phyloP scores from a whole-genome alignment of 1,140 invertebrate genomes.

The Octopus sinensis region DNA sequence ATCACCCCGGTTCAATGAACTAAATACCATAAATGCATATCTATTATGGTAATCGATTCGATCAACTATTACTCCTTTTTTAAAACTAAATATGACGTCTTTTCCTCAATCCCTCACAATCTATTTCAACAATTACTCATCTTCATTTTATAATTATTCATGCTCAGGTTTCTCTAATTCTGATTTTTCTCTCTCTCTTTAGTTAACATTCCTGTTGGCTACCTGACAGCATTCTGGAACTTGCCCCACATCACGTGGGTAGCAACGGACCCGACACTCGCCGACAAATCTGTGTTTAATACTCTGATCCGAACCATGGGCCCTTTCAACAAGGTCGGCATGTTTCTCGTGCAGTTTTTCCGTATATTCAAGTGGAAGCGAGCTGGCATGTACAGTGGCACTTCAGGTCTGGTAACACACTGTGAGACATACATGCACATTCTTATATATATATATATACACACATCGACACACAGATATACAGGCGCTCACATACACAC shows the following conservation, averaged over 20 bases:
- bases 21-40: neutral
- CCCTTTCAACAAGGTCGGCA: constrained; percentile 39
- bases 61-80: too few species aligned
- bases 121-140: neutral
- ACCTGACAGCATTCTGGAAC: constrained; percentile 37
- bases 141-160: neutral
- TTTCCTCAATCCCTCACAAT: neutral
- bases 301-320: constrained; percentile 37
- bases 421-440: too few species aligned
- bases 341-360: constrained; percentile 36
- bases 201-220: constrained; percentile 33
- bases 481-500: too few species aligned
- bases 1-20: too few species aligned
- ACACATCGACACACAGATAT: too few species aligned
- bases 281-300: constrained; percentile 32
- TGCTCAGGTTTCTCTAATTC: neutral
- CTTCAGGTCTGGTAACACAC: neutral
- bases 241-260: constrained; percentile 37
- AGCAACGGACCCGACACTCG: constrained; percentile 33
- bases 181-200: constrained; percentile 8
- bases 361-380: constrained; percentile 35
- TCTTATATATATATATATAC: too few species aligned
- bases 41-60: neutral
- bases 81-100: too few species aligned
- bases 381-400: constrained; percentile 27